Base-by-base conservation (phyloP, 2,797 vertebrate genomes). In the Pristis pectinata region DNA sequence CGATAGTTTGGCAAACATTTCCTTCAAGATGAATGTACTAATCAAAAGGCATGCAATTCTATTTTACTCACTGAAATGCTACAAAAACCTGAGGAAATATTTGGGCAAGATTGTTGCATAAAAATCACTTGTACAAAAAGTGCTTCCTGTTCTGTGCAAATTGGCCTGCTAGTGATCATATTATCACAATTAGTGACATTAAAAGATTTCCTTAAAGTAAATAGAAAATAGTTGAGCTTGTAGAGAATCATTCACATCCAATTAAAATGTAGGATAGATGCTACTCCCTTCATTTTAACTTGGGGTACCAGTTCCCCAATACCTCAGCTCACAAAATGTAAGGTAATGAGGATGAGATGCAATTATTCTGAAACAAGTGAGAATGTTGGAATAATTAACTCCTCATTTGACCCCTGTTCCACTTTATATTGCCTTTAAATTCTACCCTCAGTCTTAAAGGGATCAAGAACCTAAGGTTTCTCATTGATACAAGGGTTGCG, bases 51-150 rank as follows among this genome's bases (percentile, higher is more conserved):
- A 37, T 67, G 19, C 22, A 91, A 91, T 91, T 67, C 87, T 91
- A 67, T 91, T 91, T 41, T 91, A 91, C 87, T 85, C 0, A 30
- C 82, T 91, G 5, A n/a, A 64, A 67, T 22, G n/a, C 34, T 91
- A 91, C 87, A 91, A 41, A 64, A 67, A 64, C 87, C 87, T 91
- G 87, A 91, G 61, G 87, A 64, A 67, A 91, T 67, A 22, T 67
- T 67, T 91, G 22, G 87, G 59, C 41, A 41, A 91, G 87, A 87
- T n/a, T 56, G 56, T 22, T 67, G 59, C 6, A 22, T 91, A 91
- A 61, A 91, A 64, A 91, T 37, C 87, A 41, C 34, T 91, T 22
- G 17, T 37, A 64, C 59, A 67, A 64, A 79, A 79, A 87, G 53
- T 87, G 49, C 56, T 91, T 41, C n/a, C 61, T 1, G n/a, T 91